Evolutionary conservation across 2,888 invertebrate genomes (phyloP).

Genomic region (Aplocera efformata): DNA sequence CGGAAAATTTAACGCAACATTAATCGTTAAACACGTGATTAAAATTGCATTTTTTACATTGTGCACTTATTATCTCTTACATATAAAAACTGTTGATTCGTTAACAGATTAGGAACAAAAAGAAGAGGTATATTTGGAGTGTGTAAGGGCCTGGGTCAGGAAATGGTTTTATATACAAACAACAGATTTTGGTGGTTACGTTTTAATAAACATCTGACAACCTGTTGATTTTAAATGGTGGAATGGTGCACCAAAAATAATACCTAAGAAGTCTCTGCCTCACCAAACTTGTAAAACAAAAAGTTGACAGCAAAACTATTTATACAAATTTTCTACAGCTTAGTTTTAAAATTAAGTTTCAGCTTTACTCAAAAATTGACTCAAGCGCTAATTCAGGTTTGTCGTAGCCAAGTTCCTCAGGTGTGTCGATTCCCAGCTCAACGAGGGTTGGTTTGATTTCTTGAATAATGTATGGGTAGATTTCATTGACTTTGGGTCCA

Average conservation of each 20-base stretch:
- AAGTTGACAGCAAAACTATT: constrained; percentile 65
- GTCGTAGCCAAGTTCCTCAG: constrained; percentile 97
- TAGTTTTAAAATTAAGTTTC: constrained; percentile 42
- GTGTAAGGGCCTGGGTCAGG: constrained; percentile 8
- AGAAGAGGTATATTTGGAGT: too few relatives aligned
- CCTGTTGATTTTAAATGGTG: constrained; percentile 47
- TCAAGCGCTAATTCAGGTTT: constrained; percentile 95
- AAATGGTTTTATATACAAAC: constrained; percentile 46
- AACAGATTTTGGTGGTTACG: constrained; percentile 46
- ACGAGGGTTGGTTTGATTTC: constrained; percentile 95
- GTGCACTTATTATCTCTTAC: too few relatives aligned
- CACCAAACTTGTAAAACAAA: constrained; percentile 58
- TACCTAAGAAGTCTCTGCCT: constrained; percentile 45
- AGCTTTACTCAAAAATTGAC: constrained; percentile 83
- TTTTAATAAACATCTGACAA: constrained; percentile 60
- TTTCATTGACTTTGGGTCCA: constrained; percentile 85
- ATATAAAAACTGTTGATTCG: too few relatives aligned
- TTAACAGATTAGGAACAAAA: too few relatives aligned
- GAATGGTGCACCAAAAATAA: constrained; percentile 34
- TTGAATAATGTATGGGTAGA: constrained; percentile 93
- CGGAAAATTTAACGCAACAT: too few relatives aligned
- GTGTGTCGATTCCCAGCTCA: constrained; percentile 96
- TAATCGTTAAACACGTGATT: too few relatives aligned
- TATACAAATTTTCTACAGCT: constrained; percentile 70
- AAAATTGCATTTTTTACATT: too few relatives aligned